Percentiles rank a stretch among this genome's conserved stretches.
Conservation (phyloP, 2,797 vertebrate genomes). For the Chloroceryle inda region DNA sequence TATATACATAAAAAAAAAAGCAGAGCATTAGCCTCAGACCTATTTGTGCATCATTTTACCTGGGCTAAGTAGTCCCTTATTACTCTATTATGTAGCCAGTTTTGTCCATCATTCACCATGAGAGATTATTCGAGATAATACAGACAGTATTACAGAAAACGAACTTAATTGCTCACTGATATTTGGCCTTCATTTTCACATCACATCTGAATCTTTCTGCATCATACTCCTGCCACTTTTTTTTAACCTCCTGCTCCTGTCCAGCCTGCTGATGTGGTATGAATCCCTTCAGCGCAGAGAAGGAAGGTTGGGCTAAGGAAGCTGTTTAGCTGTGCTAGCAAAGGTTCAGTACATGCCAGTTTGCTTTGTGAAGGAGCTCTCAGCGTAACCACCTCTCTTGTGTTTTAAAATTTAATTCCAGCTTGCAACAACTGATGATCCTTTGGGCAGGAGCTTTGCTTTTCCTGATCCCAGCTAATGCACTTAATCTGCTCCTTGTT, state of each 20-base stretch:
- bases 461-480: background rate
- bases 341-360: background rate
- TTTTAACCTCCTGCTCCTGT: background rate
- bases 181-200: background rate
- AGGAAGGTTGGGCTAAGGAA: background rate
- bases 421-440: background rate
- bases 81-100: background rate
- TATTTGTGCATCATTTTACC: background rate
- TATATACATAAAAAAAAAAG: background rate
- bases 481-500: background rate
- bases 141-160: background rate
- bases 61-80: background rate
- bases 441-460: background rate
- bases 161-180: background rate
- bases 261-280: fast-evolving
- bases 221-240: background rate
- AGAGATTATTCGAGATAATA: background rate
- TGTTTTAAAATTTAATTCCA: background rate
- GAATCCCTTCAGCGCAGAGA: background rate
- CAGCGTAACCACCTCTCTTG: background rate
- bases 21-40: background rate
- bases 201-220: background rate
- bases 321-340: background rate
- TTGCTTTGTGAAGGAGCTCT: background rate
- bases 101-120: background rate